Base-by-base conservation (phyloP, 2,797 vertebrate species). In the Anguilla megastoma region DNA sequence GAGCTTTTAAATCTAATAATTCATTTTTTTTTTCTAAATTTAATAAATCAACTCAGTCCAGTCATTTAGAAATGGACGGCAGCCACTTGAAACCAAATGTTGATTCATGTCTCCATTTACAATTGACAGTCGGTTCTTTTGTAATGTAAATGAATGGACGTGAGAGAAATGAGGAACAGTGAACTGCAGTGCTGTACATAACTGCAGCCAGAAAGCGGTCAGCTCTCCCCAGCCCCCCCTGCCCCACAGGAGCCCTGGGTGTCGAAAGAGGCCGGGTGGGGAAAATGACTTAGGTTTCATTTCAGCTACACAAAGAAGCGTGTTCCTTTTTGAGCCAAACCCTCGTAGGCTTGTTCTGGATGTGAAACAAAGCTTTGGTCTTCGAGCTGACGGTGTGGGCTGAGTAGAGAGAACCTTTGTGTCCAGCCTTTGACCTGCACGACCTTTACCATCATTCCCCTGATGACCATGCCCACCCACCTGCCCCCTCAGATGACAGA, bases 321-420 rank as follows among this genome's bases (percentile, higher is more conserved):
- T n/a, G n/a, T n/a, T n/a, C n/a, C 41, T 12, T 18, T 79, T 48
- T 48, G 76, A 48, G 76, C 3, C 18, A 0, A 18, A 10, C 7
- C 18, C 76, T 82, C 16, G 36, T 2, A 27, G 63, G 9, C 27
- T 18, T 36, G 30, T 36, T 76, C 8, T 41, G 45, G 2, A 45
- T 82, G 41, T 82, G 18, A 82, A n/a, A 50, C 41, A 36, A 45
- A 6, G 74, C 45, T 82, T 82, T 48, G 21, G 27, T 82, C 41
- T 1, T 24, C 0, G 79, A n/a, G 41, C 79, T 50, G 79, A 48
- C 45, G 14, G 4, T 82, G 79, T 24, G 45, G 1, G 45, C 41
- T 82, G 79, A 76, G 74, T 21, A 76, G 74, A 50, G 79, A 82
- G 79, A 82, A 50, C 41, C 79, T 82, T 82, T n/a, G 79, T 82